Evolutionary conservation across 1,140 invertebrate species (phyloP).

Genomic region (Lamellibrachia luymesi): DNA sequence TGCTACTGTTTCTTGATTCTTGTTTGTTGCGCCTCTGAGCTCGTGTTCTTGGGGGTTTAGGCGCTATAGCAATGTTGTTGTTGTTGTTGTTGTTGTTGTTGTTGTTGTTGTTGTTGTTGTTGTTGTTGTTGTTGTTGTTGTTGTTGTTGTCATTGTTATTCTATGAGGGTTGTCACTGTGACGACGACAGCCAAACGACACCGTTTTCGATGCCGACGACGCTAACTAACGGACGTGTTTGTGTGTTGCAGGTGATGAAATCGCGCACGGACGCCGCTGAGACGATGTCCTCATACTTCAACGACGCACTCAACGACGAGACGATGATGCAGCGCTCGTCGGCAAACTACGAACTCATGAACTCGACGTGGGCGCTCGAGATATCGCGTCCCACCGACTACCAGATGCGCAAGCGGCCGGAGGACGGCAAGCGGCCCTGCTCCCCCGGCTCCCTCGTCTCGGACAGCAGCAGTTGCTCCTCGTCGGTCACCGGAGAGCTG

Average conservation of each 20-base stretch:
- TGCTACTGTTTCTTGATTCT: too few relatives aligned
- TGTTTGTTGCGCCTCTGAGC: too few relatives aligned
- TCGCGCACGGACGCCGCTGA: not conserved
- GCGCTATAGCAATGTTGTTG: too few relatives aligned
- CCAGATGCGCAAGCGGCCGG: constrained; percentile 4
- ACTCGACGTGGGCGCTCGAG: not conserved
- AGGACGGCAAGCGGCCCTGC: not conserved
- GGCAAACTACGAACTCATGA: not conserved
- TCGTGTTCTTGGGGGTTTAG: too few relatives aligned
- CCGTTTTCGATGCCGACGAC: not conserved
- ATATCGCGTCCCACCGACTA: not conserved
- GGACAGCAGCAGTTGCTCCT: not conserved
- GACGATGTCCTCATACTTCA: not conserved
- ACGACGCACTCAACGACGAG: not conserved
- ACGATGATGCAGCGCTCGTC: not conserved
- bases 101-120: too few relatives aligned
- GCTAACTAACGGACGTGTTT: not conserved
- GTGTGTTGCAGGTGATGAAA: not conserved
- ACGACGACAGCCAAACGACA: not conserved
- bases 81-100: too few relatives aligned
- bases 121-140: too few relatives aligned
- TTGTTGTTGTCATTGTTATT: too few relatives aligned
- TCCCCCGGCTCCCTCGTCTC: not conserved
- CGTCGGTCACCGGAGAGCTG: not conserved
- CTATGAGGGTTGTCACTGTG: not conserved